phyloP scores from a whole-genome alignment of 2,888 invertebrate genomes.

The Eurytoma californica region DNA sequence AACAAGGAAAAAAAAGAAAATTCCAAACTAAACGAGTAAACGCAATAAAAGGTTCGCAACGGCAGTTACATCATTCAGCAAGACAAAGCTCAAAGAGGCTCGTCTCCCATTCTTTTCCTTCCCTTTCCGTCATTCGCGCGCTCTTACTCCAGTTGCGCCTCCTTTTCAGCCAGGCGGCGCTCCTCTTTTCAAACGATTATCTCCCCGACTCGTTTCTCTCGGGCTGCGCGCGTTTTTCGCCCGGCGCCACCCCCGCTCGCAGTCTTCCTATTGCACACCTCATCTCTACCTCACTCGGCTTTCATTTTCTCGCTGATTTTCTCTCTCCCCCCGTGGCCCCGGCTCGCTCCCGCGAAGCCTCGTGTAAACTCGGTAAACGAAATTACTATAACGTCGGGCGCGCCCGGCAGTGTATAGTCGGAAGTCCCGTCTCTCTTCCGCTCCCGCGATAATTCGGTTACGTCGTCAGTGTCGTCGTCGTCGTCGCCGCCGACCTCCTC shows the following conservation, averaged over 20 bases:
- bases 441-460: slow-evolving; percentile 53
- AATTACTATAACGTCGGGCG: slow-evolving; percentile 65
- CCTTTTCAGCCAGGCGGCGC: slow-evolving; percentile 12
- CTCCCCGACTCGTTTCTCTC: slow-evolving; percentile 27
- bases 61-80: background rate
- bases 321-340: background rate
- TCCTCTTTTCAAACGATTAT: slow-evolving; percentile 33
- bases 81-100: background rate
- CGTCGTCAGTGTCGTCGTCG: slow-evolving; percentile 43
- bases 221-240: background rate
- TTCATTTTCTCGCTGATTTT: background rate
- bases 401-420: slow-evolving; percentile 24
- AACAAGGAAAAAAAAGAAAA: background rate
- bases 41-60: slow-evolving; percentile 9
- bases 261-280: background rate
- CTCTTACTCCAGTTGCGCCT: slow-evolving; percentile 18
- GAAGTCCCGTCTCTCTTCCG: slow-evolving; percentile 39
- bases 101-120: slow-evolving; percentile 18
- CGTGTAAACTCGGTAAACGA: slow-evolving; percentile 63
- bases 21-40: slow-evolving; percentile 9
- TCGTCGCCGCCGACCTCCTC: slow-evolving; percentile 29
- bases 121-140: slow-evolving; percentile 26
- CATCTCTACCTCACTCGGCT: background rate
- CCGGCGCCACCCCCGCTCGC: slow-evolving; percentile 10
- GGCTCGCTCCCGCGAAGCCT: slow-evolving; percentile 32